A percentile compares a stretch with the other conserved stretches of the same genome.
These are phyloP conservation scores for Syritta pipiens DNA, from an alignment of 2,888 invertebrate genomes.

Conservation along the genomic window DNA sequence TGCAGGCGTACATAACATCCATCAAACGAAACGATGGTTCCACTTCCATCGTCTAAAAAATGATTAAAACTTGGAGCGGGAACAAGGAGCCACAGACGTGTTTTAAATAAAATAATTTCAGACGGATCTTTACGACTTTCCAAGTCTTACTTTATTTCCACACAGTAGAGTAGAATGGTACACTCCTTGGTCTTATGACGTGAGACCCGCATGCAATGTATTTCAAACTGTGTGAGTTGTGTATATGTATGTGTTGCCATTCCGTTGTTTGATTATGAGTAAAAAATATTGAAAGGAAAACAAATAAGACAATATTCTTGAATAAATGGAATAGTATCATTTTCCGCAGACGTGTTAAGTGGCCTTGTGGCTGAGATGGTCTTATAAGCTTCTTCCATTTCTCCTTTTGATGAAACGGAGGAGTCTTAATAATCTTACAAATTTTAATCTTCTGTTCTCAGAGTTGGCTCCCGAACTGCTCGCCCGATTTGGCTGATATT, in stretches of 20 bases:
- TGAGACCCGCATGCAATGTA: constrained; percentile 9
- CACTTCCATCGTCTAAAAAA: constrained; percentile 34
- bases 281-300: constrained; percentile 3
- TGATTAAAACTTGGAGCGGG: constrained; percentile 43
- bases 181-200: constrained; percentile 7
- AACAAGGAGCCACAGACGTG: constrained; percentile 27
- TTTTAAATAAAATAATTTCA: constrained; percentile 52
- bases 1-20: constrained; percentile 30
- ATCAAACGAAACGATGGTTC: constrained; percentile 28
- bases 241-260: neutral
- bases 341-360: neutral
- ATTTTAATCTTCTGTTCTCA: too few relatives aligned
- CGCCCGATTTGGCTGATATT: too few relatives aligned
- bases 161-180: constrained; percentile 15
- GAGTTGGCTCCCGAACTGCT: too few relatives aligned
- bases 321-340: neutral
- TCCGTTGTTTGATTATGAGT: constrained; percentile 7
- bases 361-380: neutral
- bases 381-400: neutral
- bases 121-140: constrained; percentile 47
- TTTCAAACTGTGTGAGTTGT: too few relatives aligned
- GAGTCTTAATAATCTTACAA: too few relatives aligned
- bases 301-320: constrained; percentile 4
- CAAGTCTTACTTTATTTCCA: constrained; percentile 20
- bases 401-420: too few relatives aligned